These are phyloP conservation scores for Fragum whitleyi DNA, from an alignment of 2,888 invertebrate genomes.

Conservation along the genomic window DNA sequence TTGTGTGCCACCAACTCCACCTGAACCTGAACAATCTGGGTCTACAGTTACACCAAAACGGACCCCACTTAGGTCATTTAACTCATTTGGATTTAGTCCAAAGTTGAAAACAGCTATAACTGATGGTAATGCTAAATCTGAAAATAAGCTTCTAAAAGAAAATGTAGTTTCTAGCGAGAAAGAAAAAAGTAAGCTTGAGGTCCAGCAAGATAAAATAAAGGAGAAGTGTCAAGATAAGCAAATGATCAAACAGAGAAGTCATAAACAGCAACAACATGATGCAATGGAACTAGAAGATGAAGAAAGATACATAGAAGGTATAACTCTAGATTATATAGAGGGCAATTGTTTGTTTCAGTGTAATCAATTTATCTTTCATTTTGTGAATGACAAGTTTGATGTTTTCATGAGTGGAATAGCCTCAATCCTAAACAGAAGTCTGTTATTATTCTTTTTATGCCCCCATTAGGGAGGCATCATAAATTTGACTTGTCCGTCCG, in stretches of 20 bases:
- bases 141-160: background rate
- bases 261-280: background rate
- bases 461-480: no score
- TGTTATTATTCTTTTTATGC: no score
- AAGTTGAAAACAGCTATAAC: conserved; percentile 27
- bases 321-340: no score
- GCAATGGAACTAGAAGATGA: background rate
- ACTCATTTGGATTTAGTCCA: conserved; percentile 52
- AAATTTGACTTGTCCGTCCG: no score
- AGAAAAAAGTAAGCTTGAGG: background rate
- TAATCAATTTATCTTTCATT: no score
- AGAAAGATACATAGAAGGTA: background rate
- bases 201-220: background rate
- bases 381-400: no score
- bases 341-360: no score
- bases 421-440: no score
- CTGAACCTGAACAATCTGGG: conserved; percentile 61
- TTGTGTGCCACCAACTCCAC: conserved; percentile 83
- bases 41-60: background rate
- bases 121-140: background rate
- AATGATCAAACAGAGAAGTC: no score
- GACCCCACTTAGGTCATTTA: conserved; percentile 35
- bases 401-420: no score
- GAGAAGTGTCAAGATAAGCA: no score
- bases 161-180: background rate